Percentiles rank a stretch among this genome's conserved stretches.
phyloP scores from a whole-genome alignment of 30 jellyfish, hydroid and myxozoan species.

The Hydra vulgaris region DNA sequence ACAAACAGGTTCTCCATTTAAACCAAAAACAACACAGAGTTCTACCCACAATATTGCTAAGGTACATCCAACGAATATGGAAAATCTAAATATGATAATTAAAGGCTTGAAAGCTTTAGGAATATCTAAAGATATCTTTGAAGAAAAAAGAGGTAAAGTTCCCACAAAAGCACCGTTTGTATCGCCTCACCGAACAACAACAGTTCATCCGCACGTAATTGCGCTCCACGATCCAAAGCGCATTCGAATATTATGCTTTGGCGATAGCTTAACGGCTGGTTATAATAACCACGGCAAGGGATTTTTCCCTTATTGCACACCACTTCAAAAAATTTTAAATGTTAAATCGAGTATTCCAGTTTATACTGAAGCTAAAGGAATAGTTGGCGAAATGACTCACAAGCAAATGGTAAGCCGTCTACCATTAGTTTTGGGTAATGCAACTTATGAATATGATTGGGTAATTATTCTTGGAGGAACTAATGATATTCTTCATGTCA shows the following conservation, averaged over 20 bases:
- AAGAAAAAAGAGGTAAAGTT: slow-evolving; percentile 14
- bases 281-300: slow-evolving; percentile 83
- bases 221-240: slow-evolving; percentile 46
- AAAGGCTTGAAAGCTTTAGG: slow-evolving; percentile 81
- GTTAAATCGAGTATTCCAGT: slow-evolving; percentile 37
- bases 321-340: slow-evolving; percentile 33
- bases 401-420: slow-evolving; percentile 85
- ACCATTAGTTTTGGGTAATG: slow-evolving; percentile 88
- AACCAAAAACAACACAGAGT: slow-evolving; percentile 33
- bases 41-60: slow-evolving; percentile 25
- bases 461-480: slow-evolving; percentile 89
- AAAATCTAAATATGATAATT: slow-evolving; percentile 47
- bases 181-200: slow-evolving; percentile 17
- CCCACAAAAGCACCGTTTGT: slow-evolving; percentile 21
- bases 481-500: slow-evolving; percentile 89
- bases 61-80: slow-evolving; percentile 16
- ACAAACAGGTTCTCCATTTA: slow-evolving; percentile 9
- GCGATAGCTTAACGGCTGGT: slow-evolving; percentile 97
- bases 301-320: slow-evolving; percentile 69
- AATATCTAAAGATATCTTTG: slow-evolving; percentile 17
- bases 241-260: slow-evolving; percentile 79
- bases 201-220: slow-evolving; percentile 50
- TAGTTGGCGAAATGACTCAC: slow-evolving; percentile 98
- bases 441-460: slow-evolving; percentile 76
- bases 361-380: slow-evolving; percentile 64